Base-by-base conservation (phyloP, 1,140 invertebrate species). In the Diploscapter pachys region DNA sequence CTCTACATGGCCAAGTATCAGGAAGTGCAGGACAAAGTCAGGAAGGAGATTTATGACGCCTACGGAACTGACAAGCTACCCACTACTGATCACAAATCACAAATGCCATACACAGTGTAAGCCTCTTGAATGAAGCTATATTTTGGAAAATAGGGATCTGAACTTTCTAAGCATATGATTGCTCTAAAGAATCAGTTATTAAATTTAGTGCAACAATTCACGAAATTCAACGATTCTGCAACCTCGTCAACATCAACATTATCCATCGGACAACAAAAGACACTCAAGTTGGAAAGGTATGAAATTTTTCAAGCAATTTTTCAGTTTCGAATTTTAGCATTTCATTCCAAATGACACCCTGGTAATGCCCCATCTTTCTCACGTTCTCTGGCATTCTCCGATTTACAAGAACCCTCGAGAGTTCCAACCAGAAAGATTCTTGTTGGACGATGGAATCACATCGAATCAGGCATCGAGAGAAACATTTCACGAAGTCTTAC, bases 261-360 rank as follows among this genome's bases (percentile, higher is more conserved):
- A 31, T 31, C 31, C 31, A 31, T 31, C 31, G 31, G 31, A 31
- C 31, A 31, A 31, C 31, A 31, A 31, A 31, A 31, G 31, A 31
- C 31, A 31, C 31, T n/a, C 11, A n/a, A 54, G 51, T 51, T 53
- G 11, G 5, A 2, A 68, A 48, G 3, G 51, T 3, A 31, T 11
- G 11, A 11, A 4, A 55, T 51, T 51, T 5, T 31, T 31, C 6
- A 59, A 11, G 53, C 2, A 65, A 13, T 54, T 73, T 59, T 4
- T 5, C 62, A 51, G 51, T 67, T 6, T 50, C 2, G 66, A 63
- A 59, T 49, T 8, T 59, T 13, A 3, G 50, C 48, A 9, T 8
- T 76, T 53, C 51, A 62, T 76, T 6, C 75, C 74, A 13, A 57
- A 53, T 13, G 74, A 63, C 3, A 75, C 74, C n/a, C 9, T 75